Evolutionary conservation across 2,113 vertebrate species (phyloP).

Genomic region (Pollachius pollachius): DNA sequence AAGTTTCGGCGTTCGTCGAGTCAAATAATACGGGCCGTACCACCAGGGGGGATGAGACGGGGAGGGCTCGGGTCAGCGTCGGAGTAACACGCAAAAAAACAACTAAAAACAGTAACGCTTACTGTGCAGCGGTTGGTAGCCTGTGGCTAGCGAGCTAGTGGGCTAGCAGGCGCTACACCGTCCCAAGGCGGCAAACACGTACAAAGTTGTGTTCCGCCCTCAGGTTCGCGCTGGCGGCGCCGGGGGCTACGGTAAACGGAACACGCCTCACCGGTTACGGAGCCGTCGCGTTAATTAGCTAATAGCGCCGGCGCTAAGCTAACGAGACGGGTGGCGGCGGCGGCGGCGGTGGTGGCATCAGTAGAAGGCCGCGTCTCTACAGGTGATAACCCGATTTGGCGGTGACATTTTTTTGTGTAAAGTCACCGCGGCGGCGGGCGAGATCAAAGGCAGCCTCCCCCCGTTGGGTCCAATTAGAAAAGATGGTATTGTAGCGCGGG

Average conservation of each 20-base stretch:
- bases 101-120: too few species aligned
- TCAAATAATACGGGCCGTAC: slow-evolving; percentile 10
- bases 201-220: too few species aligned
- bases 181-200: too few species aligned
- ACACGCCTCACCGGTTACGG: slow-evolving; percentile 78
- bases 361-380: slow-evolving; percentile 92
- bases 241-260: slow-evolving; percentile 26
- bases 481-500: slow-evolving; percentile 82
- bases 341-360: slow-evolving; percentile 89
- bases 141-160: too few species aligned
- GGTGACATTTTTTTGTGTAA: slow-evolving; percentile 99
- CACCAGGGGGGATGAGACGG: too few species aligned
- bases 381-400: slow-evolving; percentile 98
- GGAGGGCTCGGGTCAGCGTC: too few species aligned
- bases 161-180: too few species aligned
- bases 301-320: slow-evolving; percentile 90
- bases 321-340: slow-evolving; percentile 88
- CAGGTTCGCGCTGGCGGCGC: neutral
- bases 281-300: slow-evolving; percentile 95
- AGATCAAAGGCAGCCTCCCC: slow-evolving; percentile 96
- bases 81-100: too few species aligned
- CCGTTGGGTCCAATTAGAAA: slow-evolving; percentile 99
- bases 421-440: slow-evolving; percentile 93
- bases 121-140: too few species aligned
- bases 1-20: slow-evolving; percentile 33